Conservation (phyloP, 2,888 invertebrate species). For the Deroplatys truncata region DNA sequence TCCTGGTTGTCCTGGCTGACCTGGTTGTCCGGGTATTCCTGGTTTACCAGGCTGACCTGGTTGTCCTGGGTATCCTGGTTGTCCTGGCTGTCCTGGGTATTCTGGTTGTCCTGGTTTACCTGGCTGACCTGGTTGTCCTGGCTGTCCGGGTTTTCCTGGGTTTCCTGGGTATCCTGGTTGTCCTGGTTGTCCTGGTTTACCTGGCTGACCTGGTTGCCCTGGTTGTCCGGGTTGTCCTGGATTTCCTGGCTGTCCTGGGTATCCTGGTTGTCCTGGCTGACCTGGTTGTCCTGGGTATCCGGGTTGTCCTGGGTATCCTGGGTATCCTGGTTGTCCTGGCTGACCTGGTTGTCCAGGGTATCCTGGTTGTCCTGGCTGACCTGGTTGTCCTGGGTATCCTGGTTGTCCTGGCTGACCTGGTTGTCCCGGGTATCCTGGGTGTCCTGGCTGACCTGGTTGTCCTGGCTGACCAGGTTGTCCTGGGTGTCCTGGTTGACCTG, state of each 20-base stretch:
- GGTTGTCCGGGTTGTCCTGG: constrained; percentile 31
- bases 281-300: neutral
- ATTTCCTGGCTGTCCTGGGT: constrained; percentile 11
- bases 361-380: neutral
- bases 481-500: constrained; percentile 36
- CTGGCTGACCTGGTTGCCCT: constrained; percentile 13
- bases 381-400: neutral
- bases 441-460: constrained; percentile 44
- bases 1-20: constrained; percentile 25
- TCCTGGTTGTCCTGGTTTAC: constrained; percentile 14
- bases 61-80: constrained; percentile 1
- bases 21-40: constrained; percentile 15
- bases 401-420: constrained; percentile 24
- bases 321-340: neutral
- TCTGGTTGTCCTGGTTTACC: constrained; percentile 25
- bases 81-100: constrained; percentile 17
- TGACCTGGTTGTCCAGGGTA: neutral
- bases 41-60: constrained; percentile 19
- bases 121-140: constrained; percentile 24
- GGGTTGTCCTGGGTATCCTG: neutral
- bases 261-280: constrained; percentile 11
- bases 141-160: constrained; percentile 19
- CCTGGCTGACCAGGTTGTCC: constrained; percentile 45
- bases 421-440: constrained; percentile 34
- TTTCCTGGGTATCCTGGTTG: constrained; percentile 29